These are phyloP conservation scores for Sycobia sp. DNA, from an alignment of 1,140 invertebrate genomes.

Conservation along the genomic window DNA sequence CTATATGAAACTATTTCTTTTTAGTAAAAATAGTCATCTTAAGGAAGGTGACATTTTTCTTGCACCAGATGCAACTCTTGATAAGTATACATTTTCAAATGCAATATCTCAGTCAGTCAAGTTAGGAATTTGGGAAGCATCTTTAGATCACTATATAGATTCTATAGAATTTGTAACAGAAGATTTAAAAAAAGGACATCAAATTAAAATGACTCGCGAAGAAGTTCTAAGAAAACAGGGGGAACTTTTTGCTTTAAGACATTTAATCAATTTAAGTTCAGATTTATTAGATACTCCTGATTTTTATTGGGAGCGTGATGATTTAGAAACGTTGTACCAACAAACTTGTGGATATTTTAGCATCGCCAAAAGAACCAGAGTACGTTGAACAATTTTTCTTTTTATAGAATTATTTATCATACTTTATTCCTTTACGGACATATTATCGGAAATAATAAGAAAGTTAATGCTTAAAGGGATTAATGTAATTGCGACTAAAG, in stretches of 20 bases:
- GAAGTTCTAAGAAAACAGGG: constrained; percentile 88
- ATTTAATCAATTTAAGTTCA: constrained; percentile 90
- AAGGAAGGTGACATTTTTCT: constrained; percentile 64
- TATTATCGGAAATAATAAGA: no score
- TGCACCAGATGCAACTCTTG: constrained; percentile 61
- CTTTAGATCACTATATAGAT: constrained; percentile 80
- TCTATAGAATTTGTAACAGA: constrained; percentile 82
- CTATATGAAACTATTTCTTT: constrained; percentile 26
- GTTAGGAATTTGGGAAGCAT: constrained; percentile 89
- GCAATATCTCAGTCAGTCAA: constrained; percentile 91
- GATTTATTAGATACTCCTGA: constrained; percentile 93
- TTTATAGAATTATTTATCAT: constrained; percentile 20
- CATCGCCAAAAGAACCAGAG: constrained; percentile 81
- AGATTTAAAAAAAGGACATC: constrained; percentile 74
- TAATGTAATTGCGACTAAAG: no score
- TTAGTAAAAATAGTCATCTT: constrained; percentile 57
- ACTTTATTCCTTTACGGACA: neutral
- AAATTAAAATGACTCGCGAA: constrained; percentile 70
- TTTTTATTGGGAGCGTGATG: constrained; percentile 95
- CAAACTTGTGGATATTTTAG: constrained; percentile 83
- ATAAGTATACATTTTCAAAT: constrained; percentile 87
- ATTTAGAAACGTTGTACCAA: constrained; percentile 82
- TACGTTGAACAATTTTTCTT: constrained; percentile 57
- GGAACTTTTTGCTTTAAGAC: constrained; percentile 86
- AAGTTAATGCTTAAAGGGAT: no score